Percentiles rank a stretch among this genome's conserved stretches.
Evolutionary conservation across 2,888 invertebrate species (phyloP).

Genomic region (Craniophora ligustri): DNA sequence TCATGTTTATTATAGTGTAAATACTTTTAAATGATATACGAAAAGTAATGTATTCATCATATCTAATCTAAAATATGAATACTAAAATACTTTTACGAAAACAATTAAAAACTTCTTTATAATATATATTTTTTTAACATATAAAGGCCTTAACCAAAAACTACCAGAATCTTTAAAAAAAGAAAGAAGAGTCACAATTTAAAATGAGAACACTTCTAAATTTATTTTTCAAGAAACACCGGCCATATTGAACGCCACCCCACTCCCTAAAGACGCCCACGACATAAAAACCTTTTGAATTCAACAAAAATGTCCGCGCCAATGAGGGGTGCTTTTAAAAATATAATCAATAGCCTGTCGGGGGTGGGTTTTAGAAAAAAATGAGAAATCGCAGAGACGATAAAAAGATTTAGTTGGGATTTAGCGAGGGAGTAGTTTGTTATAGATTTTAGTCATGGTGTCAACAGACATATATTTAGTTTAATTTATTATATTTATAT

Average conservation of each 20-base stretch:
- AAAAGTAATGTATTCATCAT: too few relatives aligned
- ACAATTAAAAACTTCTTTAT: too few relatives aligned
- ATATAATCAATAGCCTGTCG: conserved; percentile 76
- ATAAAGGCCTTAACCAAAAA: too few relatives aligned
- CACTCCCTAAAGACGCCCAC: conserved; percentile 76
- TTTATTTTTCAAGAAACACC: conserved; percentile 69
- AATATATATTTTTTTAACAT: too few relatives aligned
- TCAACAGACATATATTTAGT: neutral
- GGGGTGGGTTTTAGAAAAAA: conserved; percentile 59
- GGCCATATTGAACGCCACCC: conserved; percentile 71
- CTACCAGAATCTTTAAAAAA: too few relatives aligned
- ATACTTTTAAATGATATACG: too few relatives aligned
- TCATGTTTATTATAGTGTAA: too few relatives aligned
- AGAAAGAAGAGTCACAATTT: neutral
- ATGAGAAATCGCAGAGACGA: neutral
- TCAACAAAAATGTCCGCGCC: conserved; percentile 82
- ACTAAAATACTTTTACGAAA: too few relatives aligned
- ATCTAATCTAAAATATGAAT: too few relatives aligned
- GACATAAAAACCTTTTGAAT: conserved; percentile 85
- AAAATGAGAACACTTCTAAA: conserved; percentile 32
- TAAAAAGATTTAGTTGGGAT: conserved; percentile 30
- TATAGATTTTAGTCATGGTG: neutral
- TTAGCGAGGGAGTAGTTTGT: neutral
- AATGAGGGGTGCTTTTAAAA: conserved; percentile 75
- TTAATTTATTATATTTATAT: neutral